These are phyloP conservation scores for Danionella dracula DNA, from an alignment of 2,797 vertebrate genomes.

Conservation along the genomic window DNA sequence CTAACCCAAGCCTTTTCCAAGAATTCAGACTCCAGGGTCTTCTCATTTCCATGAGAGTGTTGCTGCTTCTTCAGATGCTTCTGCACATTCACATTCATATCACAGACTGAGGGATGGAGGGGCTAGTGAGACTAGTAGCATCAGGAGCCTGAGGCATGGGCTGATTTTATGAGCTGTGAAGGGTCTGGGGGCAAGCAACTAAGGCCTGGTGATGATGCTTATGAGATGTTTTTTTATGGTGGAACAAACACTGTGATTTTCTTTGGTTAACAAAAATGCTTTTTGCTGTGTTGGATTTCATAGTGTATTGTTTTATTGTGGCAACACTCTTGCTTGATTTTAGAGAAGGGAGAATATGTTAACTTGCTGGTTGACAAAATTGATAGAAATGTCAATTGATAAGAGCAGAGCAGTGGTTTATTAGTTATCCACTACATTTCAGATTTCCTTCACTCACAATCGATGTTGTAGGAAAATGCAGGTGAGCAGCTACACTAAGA, in stretches of 20 bases:
- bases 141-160: neutral
- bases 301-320: neutral
- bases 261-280: neutral
- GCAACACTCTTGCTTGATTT: no score
- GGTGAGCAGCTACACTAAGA: no score
- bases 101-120: neutral
- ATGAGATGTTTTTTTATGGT: neutral
- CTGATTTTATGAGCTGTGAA: slow-evolving; percentile 18
- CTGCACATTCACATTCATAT: slow-evolving; percentile 8
- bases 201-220: neutral
- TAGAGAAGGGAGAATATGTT: no score
- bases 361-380: no score
- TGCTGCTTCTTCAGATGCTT: neutral
- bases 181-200: neutral
- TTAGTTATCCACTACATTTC: no score
- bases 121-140: neutral
- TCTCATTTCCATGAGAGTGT: neutral
- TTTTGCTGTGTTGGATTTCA: neutral
- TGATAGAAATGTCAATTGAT: no score
- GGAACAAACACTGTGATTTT: neutral
- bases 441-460: no score
- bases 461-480: no score
- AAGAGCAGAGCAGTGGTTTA: no score
- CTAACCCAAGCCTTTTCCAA: neutral
- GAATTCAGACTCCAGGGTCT: neutral